A percentile compares a stretch with the other conserved stretches of the same genome.
Evolutionary conservation across 2,797 vertebrate species (phyloP).

Genomic region (Gobionotothen gibberifrons): DNA sequence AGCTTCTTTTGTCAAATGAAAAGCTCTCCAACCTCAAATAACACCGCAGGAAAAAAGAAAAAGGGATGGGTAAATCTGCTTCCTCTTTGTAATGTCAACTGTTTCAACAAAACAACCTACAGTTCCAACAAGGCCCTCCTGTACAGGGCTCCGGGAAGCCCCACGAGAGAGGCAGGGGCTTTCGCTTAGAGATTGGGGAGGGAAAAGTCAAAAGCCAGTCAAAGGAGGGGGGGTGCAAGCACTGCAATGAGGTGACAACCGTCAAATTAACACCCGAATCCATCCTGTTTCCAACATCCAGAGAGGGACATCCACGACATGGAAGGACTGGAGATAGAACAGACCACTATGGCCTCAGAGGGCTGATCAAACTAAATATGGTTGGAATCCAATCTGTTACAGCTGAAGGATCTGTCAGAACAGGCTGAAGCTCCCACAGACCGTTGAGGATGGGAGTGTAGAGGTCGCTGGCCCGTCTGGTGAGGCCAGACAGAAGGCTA

Average conservation of each 20-base stretch:
- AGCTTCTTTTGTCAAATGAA: slow-evolving; percentile 31
- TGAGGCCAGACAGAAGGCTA: slow-evolving; percentile 53
- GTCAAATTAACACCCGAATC: slow-evolving; percentile 78
- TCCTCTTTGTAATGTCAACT: slow-evolving; percentile 35
- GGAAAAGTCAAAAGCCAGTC: slow-evolving; percentile 53
- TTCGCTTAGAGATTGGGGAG: slow-evolving; percentile 64
- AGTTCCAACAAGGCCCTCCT: slow-evolving; percentile 67
- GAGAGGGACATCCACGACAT: slow-evolving; percentile 69
- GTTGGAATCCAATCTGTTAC: slow-evolving; percentile 36
- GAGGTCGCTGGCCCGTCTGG: slow-evolving; percentile 29
- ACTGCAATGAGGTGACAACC: slow-evolving; percentile 57
- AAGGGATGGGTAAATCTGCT: slow-evolving; percentile 10
- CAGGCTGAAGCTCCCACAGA: slow-evolving; percentile 3
- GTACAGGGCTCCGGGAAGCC: slow-evolving; percentile 66
- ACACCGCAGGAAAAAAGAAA: slow-evolving; percentile 29
- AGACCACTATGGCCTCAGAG: slow-evolving; percentile 38
- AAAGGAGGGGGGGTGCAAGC: slow-evolving; percentile 57
- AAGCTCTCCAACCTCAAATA: slow-evolving; percentile 27
- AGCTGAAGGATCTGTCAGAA: slow-evolving; percentile 9
- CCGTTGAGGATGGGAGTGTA: slow-evolving; percentile 6
- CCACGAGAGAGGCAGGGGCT: slow-evolving; percentile 71
- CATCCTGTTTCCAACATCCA: slow-evolving; percentile 82
- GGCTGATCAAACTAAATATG: slow-evolving; percentile 33
- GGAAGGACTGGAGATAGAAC: slow-evolving; percentile 55
- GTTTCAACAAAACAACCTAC: slow-evolving; percentile 62